Conservation (phyloP, 2,113 vertebrate species). For the Cacatua alba region DNA sequence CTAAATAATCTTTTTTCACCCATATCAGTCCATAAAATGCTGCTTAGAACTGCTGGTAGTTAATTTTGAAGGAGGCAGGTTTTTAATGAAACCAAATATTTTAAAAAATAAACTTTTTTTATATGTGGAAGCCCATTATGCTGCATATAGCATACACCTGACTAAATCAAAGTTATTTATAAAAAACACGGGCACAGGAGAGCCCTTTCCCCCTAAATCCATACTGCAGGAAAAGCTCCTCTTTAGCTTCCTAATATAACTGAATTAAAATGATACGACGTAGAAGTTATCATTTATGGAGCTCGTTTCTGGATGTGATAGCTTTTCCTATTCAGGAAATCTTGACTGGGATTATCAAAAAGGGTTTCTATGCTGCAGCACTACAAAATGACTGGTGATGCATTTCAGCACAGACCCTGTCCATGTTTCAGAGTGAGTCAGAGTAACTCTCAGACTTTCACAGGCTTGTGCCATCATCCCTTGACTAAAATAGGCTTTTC, state of each 20-base stretch:
- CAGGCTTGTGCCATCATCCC: background rate
- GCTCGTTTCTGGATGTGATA: background rate
- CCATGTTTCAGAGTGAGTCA: background rate
- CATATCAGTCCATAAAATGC: background rate
- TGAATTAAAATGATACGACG: conserved; percentile 7
- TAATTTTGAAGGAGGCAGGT: conserved; percentile 31
- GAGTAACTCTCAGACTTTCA: background rate
- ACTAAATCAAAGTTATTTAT: conserved; percentile 39
- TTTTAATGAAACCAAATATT: conserved; percentile 44
- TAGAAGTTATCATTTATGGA: background rate
- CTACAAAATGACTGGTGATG: background rate
- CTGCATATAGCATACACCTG: background rate
- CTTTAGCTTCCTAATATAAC: background rate
- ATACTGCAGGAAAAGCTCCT: background rate
- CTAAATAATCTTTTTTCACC: conserved; percentile 35
- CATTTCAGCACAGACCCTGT: background rate
- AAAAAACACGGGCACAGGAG: background rate
- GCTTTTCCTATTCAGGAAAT: background rate
- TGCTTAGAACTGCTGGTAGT: background rate
- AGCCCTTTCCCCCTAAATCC: background rate
- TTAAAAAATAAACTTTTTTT: background rate
- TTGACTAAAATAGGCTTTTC: conserved; percentile 37
- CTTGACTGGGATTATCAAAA: background rate
- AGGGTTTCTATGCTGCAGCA: background rate
- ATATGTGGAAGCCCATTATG: conserved; percentile 7